These are phyloP conservation scores for Drosophila crucigera DNA, from an alignment of 2,888 invertebrate species.

Conservation along the genomic window DNA sequence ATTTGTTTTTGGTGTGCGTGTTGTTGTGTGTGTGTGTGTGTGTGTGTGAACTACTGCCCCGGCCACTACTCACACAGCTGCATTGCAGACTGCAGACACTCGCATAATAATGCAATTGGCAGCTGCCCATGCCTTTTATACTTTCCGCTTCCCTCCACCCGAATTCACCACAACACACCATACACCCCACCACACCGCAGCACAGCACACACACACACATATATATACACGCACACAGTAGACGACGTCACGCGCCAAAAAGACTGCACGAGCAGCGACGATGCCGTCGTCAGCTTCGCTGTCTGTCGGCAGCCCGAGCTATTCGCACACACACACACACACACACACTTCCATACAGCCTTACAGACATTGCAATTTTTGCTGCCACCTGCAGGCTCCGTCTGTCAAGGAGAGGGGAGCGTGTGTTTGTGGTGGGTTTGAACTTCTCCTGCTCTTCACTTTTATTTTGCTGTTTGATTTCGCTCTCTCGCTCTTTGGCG, in stretches of 20 bases:
- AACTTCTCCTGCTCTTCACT: conserved; percentile 30
- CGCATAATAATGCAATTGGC: conserved; percentile 84
- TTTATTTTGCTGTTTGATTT: conserved; percentile 56
- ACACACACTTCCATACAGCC: conserved; percentile 11
- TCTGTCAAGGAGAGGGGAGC: not conserved
- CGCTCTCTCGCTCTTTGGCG: conserved; percentile 22
- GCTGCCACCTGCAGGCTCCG: conserved; percentile 71
- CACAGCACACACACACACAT: conserved; percentile 13
- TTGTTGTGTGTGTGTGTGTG: not conserved
- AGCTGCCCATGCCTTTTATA: conserved; percentile 59
- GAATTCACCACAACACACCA: conserved; percentile 12
- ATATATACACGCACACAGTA: conserved; percentile 30
- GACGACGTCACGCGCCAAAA: conserved; percentile 77
- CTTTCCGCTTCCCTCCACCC: conserved; percentile 8
- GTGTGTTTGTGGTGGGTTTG: not conserved
- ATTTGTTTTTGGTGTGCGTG: conserved; percentile 35
- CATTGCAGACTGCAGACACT: conserved; percentile 84
- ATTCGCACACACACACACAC: conserved; percentile 24
- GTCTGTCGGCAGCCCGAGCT: conserved; percentile 55
- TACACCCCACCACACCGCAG: conserved; percentile 15
- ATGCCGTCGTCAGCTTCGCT: conserved; percentile 43
- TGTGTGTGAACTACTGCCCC: conserved; percentile 20
- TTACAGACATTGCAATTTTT: conserved; percentile 46
- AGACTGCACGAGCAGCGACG: conserved; percentile 61
- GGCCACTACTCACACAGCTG: conserved; percentile 48